phyloP scores from a whole-genome alignment of 2,113 vertebrate species.

The Coptodon rendalli region DNA sequence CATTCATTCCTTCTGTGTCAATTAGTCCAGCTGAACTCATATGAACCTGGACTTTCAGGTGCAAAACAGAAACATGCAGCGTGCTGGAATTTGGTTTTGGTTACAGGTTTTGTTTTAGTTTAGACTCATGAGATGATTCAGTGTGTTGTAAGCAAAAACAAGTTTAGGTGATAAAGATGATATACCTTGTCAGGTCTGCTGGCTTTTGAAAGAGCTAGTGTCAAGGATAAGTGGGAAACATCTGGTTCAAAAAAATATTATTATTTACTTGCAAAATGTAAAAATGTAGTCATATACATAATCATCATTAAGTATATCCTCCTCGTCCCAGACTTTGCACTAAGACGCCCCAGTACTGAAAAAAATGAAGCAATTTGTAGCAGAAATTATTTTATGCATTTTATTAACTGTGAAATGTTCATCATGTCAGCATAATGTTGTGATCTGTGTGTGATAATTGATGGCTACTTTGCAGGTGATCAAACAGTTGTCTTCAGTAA shows the following conservation, averaged over 20 bases:
- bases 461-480: background rate
- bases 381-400: background rate
- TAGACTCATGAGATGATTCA: background rate
- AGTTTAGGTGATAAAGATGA: background rate
- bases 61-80: background rate
- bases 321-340: background rate
- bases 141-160: background rate
- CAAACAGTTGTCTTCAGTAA: background rate
- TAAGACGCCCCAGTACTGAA: background rate
- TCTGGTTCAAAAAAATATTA: background rate
- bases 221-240: background rate
- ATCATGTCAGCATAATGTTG: background rate
- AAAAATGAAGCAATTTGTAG: background rate
- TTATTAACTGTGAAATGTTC: background rate
- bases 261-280: background rate
- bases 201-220: background rate
- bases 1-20: constrained; percentile 27
- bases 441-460: background rate
- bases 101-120: background rate
- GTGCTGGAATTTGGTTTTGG: background rate
- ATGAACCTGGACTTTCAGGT: constrained; percentile 39
- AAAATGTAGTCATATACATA: background rate
- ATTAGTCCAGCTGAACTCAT: constrained; percentile 23
- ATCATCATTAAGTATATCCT: background rate
- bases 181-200: background rate